Percentiles rank a stretch among this genome's conserved stretches.
phyloP scores from a whole-genome alignment of 2,888 invertebrate genomes.

The Podotricha telesiphe region DNA sequence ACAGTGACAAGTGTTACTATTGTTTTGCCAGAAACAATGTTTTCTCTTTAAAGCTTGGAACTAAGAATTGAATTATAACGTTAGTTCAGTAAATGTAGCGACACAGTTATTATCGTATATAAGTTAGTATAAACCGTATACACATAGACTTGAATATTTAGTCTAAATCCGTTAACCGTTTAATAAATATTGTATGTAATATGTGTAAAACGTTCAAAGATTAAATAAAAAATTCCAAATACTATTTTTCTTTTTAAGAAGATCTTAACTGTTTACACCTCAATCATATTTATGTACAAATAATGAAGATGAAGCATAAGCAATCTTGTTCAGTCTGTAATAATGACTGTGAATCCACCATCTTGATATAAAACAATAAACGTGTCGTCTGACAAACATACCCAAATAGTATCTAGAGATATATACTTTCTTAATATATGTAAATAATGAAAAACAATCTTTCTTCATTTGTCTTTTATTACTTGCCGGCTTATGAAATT shows the following conservation, averaged over 20 bases:
- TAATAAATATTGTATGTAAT: too few species aligned
- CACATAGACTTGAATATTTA: too few species aligned
- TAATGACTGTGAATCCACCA: background rate
- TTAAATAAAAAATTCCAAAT: too few species aligned
- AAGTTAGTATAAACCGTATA: too few species aligned
- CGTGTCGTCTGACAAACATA: background rate
- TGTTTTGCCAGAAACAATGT: slow-evolving; percentile 14
- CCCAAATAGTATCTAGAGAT: background rate
- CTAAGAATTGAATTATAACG: background rate
- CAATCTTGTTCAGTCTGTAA: background rate
- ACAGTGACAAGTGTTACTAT: slow-evolving; percentile 31
- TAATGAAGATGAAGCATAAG: too few species aligned
- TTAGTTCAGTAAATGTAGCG: background rate
- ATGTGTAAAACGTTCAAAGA: too few species aligned
- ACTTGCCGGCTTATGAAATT: slow-evolving; percentile 38
- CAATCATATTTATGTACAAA: too few species aligned
- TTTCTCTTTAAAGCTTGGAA: slow-evolving; percentile 16
- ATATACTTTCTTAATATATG: background rate
- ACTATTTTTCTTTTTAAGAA: too few species aligned
- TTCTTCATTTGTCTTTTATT: slow-evolving; percentile 15
- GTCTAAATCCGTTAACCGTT: too few species aligned
- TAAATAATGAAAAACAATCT: background rate
- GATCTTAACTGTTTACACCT: too few species aligned
- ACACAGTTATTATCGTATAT: too few species aligned
- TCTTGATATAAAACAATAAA: background rate